phyloP scores from a whole-genome alignment of 2,113 vertebrate species.

The human (Homo sapiens) region DNA sequence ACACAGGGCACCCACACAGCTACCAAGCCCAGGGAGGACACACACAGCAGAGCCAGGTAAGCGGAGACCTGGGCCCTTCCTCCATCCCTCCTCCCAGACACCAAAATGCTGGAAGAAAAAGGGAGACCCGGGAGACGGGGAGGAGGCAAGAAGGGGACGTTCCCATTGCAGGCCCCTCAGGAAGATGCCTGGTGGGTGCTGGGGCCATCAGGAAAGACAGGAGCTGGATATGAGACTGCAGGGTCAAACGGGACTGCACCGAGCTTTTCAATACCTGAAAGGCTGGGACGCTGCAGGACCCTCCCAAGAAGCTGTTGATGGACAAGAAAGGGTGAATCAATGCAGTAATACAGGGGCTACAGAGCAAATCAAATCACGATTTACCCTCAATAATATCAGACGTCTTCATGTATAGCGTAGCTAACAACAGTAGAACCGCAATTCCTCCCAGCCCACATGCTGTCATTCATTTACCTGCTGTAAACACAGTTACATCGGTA shows the following conservation, averaged over 20 bases:
- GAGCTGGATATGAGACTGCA: background rate
- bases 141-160: background rate
- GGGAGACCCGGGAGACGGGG: background rate
- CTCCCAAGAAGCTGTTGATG: no score
- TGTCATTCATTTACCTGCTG: background rate
- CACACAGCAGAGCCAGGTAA: background rate
- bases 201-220: background rate
- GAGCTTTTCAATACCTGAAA: no score
- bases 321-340: background rate
- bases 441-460: background rate
- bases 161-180: background rate
- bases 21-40: background rate
- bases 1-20: fast-evolving
- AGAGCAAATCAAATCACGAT: no score
- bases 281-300: no score
- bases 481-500: background rate
- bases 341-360: no score
- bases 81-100: no score
- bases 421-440: fast-evolving
- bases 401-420: background rate
- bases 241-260: no score
- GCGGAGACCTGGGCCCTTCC: background rate
- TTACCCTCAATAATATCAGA: background rate
- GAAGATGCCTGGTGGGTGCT: background rate
- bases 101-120: background rate